Evolutionary conservation across 2,113 vertebrate species (phyloP), one percentile per base, ranked within the genome.

Genomic region (Mobula birostris): DNA sequence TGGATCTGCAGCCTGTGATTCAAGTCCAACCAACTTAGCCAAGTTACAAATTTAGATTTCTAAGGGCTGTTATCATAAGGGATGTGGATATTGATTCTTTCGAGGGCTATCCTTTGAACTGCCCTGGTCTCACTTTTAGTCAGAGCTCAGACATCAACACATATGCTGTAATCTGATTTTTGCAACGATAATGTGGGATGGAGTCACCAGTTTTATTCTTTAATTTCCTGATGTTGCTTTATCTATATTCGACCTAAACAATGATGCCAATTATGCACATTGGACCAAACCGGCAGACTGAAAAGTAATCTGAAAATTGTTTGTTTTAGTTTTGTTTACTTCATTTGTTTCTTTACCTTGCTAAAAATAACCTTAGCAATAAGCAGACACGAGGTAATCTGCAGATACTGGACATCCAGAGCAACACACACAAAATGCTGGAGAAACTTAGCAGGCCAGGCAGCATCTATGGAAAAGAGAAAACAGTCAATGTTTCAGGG

Each of bases 171-270:
- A 94, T 94, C 36, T 82, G n/a, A 11, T 82, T 63, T 68, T 94
- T 93, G 36, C 88, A 76, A 5, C 77, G 83, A 94, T 79, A 48
- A 76, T 94, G 94, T 19, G 91, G 94, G 70, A 94, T 56, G 14
- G 61, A 94, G 58, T 56, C 88, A 94, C 92, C 48, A 93, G 94
- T 92, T 76, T 66, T 74, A 93, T 92, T 61, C 93, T 32, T 15
- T 94, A 93, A 19, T 93, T 94, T 66, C 77, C 27, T 72, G 94
- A 87, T 7, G 94, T 83, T 1, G 94, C 40, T 48, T 94, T 40
- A 19, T 95, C 95, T 40, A 94, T 48, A 17, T 61, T 82, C 40
- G 94, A 94, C 4, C 94, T 94, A 61, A 94, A 40, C 58, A 95
- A 48, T 14, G 95, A 88, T 0, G 94, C 40, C 7, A 95, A 91